Evolutionary conservation across 2,888 invertebrate species (phyloP).

Genomic region (Parelbella ahira): DNA sequence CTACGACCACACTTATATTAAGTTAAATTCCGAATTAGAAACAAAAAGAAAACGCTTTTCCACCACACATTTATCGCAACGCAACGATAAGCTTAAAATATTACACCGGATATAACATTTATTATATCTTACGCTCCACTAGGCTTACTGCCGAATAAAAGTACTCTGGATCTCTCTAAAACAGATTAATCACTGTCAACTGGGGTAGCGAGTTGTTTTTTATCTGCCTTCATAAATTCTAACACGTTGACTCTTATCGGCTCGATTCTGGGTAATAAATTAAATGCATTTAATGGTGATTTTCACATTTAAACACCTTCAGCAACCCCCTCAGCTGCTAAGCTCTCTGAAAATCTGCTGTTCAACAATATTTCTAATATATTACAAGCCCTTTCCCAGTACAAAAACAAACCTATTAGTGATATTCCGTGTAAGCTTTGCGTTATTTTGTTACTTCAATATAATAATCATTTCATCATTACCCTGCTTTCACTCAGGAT

Average conservation of each 20-base stretch:
- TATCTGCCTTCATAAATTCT: constrained; percentile 17
- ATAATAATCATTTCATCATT: no score
- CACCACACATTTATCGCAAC: constrained; percentile 4
- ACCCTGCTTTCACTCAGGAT: no score
- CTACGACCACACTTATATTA: no score
- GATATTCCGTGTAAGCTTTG: no score
- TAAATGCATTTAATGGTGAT: constrained; percentile 1
- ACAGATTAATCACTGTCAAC: constrained; percentile 19
- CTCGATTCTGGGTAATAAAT: constrained; percentile 4
- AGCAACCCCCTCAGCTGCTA: no score
- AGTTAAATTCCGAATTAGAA: no score
- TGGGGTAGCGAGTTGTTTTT: constrained; percentile 11
- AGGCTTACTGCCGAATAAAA: constrained; percentile 18
- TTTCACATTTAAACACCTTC: no score
- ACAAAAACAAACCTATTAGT: no score
- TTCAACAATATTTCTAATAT: no score
- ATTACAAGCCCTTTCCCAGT: no score
- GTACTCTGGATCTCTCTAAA: constrained; percentile 18
- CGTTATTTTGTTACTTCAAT: no score
- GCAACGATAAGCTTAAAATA: constrained; percentile 19
- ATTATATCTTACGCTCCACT: constrained; percentile 21
- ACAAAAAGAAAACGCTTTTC: background rate
- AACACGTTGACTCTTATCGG: constrained; percentile 11
- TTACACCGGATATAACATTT: constrained; percentile 21
- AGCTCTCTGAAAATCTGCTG: no score